Conservation (phyloP, 2,888 invertebrate genomes). For the Ceriagrion tenellum region DNA sequence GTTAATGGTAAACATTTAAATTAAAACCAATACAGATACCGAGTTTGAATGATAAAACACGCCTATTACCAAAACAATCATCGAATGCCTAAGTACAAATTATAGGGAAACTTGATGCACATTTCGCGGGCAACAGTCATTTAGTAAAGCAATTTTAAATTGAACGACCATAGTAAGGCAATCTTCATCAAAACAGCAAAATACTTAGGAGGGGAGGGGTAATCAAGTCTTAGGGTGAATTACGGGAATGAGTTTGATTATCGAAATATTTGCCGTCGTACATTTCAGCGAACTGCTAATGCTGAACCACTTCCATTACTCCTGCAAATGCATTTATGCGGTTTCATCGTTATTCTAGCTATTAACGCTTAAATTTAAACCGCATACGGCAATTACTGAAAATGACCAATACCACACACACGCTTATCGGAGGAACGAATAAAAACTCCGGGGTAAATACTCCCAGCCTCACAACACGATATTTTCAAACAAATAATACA, state of each 20-base stretch:
- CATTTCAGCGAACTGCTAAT: slow-evolving; percentile 9
- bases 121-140: not conserved
- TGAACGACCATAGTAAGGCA: not conserved
- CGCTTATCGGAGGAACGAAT: not conserved
- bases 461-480: not conserved
- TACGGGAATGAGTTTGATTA: not conserved
- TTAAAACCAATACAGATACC: too few species aligned
- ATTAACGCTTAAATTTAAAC: slow-evolving; percentile 14
- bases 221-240: not conserved
- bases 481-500: slow-evolving; percentile 11
- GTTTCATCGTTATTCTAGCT: not conserved
- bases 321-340: not conserved
- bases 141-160: not conserved
- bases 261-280: not conserved
- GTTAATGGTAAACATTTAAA: too few species aligned
- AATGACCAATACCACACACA: not conserved
- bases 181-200: not conserved
- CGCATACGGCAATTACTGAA: not conserved
- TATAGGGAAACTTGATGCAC: not conserved
- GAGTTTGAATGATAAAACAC: too few species aligned
- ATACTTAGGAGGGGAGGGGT: not conserved
- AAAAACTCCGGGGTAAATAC: not conserved
- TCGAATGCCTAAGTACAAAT: not conserved
- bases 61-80: too few species aligned
- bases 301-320: not conserved